Conservation (phyloP, 2,797 vertebrate species). For the Aplochiton taeniatus region DNA sequence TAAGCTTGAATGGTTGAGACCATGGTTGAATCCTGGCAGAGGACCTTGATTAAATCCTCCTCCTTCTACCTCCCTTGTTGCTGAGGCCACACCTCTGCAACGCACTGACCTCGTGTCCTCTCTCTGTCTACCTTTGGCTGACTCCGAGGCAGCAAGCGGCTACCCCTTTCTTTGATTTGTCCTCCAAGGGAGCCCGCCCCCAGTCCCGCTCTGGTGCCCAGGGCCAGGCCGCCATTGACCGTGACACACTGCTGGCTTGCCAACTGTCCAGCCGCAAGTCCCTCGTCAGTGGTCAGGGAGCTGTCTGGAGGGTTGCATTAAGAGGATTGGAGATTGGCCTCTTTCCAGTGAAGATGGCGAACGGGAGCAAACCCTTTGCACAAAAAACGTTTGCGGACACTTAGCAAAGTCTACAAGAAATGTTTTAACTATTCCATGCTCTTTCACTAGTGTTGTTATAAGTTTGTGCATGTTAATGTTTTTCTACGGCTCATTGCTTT, state of each 20-base stretch:
- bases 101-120: slow-evolving; percentile 37
- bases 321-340: slow-evolving; percentile 15
- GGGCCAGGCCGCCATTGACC: slow-evolving; percentile 20
- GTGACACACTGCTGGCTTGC: slow-evolving; percentile 20
- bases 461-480: too few species aligned
- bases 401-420: too few species aligned
- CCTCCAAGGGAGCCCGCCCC: slow-evolving; percentile 39
- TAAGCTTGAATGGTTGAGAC: too few species aligned
- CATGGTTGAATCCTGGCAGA: neutral
- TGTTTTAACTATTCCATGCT: too few species aligned
- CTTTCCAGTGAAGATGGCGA: neutral
- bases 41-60: too few species aligned
- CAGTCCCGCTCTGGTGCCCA: neutral
- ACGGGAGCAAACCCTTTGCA: too few species aligned
- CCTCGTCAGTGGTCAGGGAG: slow-evolving; percentile 27
- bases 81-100: slow-evolving; percentile 24
- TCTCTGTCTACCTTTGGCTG: slow-evolving; percentile 49
- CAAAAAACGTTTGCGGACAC: too few species aligned
- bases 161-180: slow-evolving; percentile 56
- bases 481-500: too few species aligned
- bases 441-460: too few species aligned
- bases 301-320: slow-evolving; percentile 24
- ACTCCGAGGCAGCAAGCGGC: slow-evolving; percentile 37
- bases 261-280: slow-evolving; percentile 29
- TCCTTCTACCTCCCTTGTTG: slow-evolving; percentile 1